Percentiles rank a stretch among this genome's conserved stretches.
Conservation (phyloP, 2,888 invertebrate genomes). For the Sepiola atlantica region DNA sequence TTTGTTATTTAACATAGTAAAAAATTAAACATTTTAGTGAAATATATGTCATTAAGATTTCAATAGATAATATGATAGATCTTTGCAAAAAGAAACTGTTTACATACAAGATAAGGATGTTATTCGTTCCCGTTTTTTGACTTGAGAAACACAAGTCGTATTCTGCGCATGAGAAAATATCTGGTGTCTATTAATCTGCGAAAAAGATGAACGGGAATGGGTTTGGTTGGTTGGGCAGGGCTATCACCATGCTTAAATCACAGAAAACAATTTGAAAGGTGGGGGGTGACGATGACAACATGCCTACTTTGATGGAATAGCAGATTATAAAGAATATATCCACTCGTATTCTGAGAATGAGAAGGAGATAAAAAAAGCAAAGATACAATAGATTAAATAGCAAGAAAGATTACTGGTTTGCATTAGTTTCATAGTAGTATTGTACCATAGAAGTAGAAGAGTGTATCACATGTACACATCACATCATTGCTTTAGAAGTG, state of each 20-base stretch:
- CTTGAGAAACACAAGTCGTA: no score
- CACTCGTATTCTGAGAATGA: neutral
- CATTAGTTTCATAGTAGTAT: neutral
- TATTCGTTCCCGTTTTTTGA: no score
- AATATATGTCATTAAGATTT: no score
- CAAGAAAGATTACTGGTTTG: neutral
- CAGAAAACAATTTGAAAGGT: neutral
- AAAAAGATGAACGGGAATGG: neutral
- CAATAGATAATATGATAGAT: no score
- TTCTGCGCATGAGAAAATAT: no score
- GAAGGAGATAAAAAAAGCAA: neutral
- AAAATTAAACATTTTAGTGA: no score
- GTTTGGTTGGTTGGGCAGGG: neutral
- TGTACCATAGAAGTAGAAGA: slow-evolving; percentile 12
- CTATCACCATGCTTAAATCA: neutral
- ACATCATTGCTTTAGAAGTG: slow-evolving; percentile 19
- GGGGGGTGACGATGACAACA: neutral
- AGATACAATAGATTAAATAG: neutral
- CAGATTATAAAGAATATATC: neutral
- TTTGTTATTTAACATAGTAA: no score
- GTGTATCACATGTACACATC: slow-evolving; percentile 1
- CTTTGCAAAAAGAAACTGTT: no score
- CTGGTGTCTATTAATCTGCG: neutral
- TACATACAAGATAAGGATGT: no score
- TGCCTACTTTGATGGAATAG: neutral